Base-by-base conservation (phyloP, 92 coral and sea anemone genomes). In the Galaxea fascicularis region DNA sequence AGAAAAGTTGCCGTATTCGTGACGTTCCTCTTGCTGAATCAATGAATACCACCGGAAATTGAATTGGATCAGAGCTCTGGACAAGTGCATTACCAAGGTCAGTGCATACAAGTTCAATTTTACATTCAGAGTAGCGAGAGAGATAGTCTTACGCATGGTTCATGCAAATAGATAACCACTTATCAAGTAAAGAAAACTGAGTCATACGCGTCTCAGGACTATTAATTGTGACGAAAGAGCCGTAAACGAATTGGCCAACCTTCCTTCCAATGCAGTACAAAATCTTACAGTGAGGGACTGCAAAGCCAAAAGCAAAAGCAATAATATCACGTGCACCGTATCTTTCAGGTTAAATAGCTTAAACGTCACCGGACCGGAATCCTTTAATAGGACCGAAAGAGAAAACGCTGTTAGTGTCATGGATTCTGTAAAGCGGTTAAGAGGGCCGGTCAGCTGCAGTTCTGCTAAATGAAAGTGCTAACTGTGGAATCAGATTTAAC, bases 361-460 rank as follows among this genome's bases (percentile, higher is more conserved):
- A 6, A 87, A 90, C 70, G 71, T 82, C 31, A 90, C 93, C 11
- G 80, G 82, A 10, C 74, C 64, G 8, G 45, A 65, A 51, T 60
- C 85, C 17, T 75, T 78, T 57, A 70, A 85, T 26, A 76, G 73
- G n/a, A 78, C 75, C 29, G 69, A 78, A 25, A 86, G 77, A 73
- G 59, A 78, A 31, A 89, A 89, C 74, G 91, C 93, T 9, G 60
- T 65, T 22, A 85, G 76, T 20, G 93, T 94, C 24, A 39, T 89
- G 71, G 84, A 85, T 30, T 78, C 95, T n/a, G 93, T 79, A 0
- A 62, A 67, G 39, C 82, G 81, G 52, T 63, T 94, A 29, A 72
- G 60, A 72, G 20, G 58, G 15, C 11, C 52, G 17, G 24, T 93
- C 93, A 4, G 63, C 84, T 21, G 79, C 78, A 39, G 56, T 86